Base-by-base conservation (phyloP, 2,797 vertebrate genomes). In the Poecilia velifera region DNA sequence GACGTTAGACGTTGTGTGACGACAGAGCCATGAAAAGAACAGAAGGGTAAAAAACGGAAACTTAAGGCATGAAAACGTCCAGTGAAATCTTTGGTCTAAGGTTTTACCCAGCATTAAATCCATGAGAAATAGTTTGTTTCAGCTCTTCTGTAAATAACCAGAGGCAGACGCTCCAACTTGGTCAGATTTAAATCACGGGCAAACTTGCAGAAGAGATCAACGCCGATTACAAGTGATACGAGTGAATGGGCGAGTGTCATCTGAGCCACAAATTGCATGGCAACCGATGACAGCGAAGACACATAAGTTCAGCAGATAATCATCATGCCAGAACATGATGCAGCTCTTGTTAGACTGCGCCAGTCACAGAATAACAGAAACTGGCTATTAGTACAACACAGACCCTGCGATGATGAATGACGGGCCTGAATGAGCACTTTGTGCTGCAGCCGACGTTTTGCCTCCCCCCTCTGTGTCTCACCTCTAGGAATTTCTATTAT, bases 331-430 rank as follows among this genome's bases (percentile, higher is more conserved):
- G 85, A 79, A 76, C 79, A 41, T 39, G 84, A 91, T 73, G 85
- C 86, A 87, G 0, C 81, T 93, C 85, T 88, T 93, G 92, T 94
- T 93, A 91, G 88, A 81, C 46, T 18, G 36, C 87, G 83, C 90
- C 77, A 9, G 80, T 83, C 47, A 0, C 75, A 84, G 76, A 84
- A 76, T 90, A 64, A 82, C 81, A 87, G 70, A 87, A 89, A 92
- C 79, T 73, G 57, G 59, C 77, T 62, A 86, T 92, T 84, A 89
- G 76, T 47, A 14, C n/a, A 51, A 80, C 55, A 46, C 49, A 62
- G 77, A 74, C 73, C 73, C 6, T 25, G 46, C 75, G 76, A 82
- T 80, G 76, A 76, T 64, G 70, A 76, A 75, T 28, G 49, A 78
- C 14, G 53, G 87, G 66, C 13, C 74, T 79, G 76, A 76, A 43